phyloP scores from a whole-genome alignment of 2,888 invertebrate genomes.

The Aporophyla nigra region DNA sequence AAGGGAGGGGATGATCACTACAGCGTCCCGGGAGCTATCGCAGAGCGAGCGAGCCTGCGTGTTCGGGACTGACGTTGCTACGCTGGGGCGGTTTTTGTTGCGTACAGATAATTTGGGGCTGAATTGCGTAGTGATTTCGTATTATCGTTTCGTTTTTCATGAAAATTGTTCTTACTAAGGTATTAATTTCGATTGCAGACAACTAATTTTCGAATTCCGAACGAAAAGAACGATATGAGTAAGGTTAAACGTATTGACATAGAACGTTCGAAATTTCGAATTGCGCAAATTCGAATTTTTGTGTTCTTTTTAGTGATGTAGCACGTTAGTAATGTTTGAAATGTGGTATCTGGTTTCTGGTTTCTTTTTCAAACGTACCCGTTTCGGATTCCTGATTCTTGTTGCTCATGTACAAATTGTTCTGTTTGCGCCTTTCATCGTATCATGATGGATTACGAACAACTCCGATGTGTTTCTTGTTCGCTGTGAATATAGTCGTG shows the following conservation, averaged over 20 bases:
- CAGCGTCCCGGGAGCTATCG: conserved; percentile 79
- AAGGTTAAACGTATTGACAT: conserved; percentile 15
- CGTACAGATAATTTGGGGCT: conserved; percentile 59
- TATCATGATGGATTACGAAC: conserved; percentile 49
- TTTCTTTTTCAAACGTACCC: conserved; percentile 19
- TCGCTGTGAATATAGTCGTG: conserved; percentile 19
- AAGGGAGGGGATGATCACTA: conserved; percentile 81
- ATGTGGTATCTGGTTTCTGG: conserved; percentile 44
- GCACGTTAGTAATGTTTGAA: conserved; percentile 25
- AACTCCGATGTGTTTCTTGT: conserved; percentile 31
- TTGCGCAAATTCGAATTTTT: conserved; percentile 37
- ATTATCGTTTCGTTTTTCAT: conserved; percentile 39
- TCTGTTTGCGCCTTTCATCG: conserved; percentile 54
- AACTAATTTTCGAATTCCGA: conserved; percentile 28
- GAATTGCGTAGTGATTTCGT: conserved; percentile 59
- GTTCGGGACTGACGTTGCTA: conserved; percentile 69
- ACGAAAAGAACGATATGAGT: neutral
- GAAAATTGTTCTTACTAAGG: conserved; percentile 20
- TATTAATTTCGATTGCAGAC: conserved; percentile 6
- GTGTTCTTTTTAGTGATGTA: conserved; percentile 27
- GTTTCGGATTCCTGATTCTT: conserved; percentile 39
- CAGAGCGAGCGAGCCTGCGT: conserved; percentile 80
- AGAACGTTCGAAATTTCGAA: conserved; percentile 35
- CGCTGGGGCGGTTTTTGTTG: conserved; percentile 64
- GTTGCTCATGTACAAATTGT: conserved; percentile 43